Base-by-base conservation (phyloP, 2,797 vertebrate genomes). In the Labeo calbasu region DNA sequence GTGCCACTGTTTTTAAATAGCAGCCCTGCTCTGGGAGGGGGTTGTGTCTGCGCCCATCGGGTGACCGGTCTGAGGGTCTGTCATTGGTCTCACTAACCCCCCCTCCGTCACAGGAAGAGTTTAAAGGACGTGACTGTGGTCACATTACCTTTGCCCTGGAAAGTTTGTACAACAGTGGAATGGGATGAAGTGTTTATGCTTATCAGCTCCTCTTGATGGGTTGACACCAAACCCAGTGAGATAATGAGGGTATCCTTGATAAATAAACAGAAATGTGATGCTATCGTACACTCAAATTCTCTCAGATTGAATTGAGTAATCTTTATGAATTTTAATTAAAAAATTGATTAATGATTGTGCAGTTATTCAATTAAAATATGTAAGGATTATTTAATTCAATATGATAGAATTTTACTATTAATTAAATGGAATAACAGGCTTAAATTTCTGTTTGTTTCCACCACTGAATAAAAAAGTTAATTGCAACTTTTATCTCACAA, bases 71-170 rank as follows among this genome's bases (percentile, higher is more conserved):
- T 14, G 66, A 32, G 83, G 51, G 79, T 46, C 81, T 86, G 69
- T 81, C 83, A 85, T 87, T 86, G 88, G 87, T 82, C 81, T 81
- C n/a, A 8, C 68, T 1, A 7, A 9, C 61, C 19, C 12, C 23
- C 13, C 55, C 25, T 50, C 40, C 25, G n/a, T 51, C 28, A 48
- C 78, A 28, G 46, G 19, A 55, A 77, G 80, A 85, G 84, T 83
- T 84, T 89, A 87, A 85, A 86, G 69, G 63, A 79, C 61, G 12
- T 32, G 50, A 59, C 43, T n/a, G 3, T 84, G 72, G 13, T 79
- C 80, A 43, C 1, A 55, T 88, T 78, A 88, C 88, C 87, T 88
- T 87, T 89, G 72, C 81, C 76, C 88, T 89, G 82, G 84, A 87
- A 87, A 84, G 46, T 77, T 53, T 68, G 28, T 13, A 63, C 36